A percentile compares a stretch with the other conserved stretches of the same genome.
phyloP scores from a whole-genome alignment of 2,113 vertebrate species.

The Crocuta crocuta region DNA sequence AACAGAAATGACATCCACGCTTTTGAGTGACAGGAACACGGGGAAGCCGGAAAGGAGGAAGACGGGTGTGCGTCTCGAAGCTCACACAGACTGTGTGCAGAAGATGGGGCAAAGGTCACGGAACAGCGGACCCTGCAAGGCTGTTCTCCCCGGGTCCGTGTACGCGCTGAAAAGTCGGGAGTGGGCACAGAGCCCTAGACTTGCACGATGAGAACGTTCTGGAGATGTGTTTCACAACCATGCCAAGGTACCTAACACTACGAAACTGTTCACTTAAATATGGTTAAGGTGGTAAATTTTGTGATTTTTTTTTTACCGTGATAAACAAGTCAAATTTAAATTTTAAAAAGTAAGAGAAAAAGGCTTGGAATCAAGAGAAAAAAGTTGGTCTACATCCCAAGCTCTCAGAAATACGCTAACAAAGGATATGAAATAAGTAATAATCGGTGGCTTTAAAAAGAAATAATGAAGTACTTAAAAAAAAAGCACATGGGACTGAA shows the following conservation, averaged over 20 bases:
- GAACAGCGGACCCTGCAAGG: accelerated
- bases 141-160: too few relatives aligned
- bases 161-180: not conserved
- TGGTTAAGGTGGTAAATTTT: not conserved
- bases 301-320: not conserved
- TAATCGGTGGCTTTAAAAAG: not conserved
- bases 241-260: accelerated
- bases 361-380: not conserved
- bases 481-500: not conserved
- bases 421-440: not conserved
- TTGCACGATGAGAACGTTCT: too few relatives aligned
- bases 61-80: not conserved
- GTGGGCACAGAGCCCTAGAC: not conserved
- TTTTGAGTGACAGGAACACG: not conserved
- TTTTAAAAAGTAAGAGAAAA: not conserved
- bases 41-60: not conserved
- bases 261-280: not conserved
- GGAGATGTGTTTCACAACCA: not conserved
- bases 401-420: not conserved
- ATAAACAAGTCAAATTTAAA: not conserved
- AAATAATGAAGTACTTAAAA: not conserved
- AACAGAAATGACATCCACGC: not conserved
- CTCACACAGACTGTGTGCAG: accelerated
- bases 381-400: not conserved
- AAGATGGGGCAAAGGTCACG: not conserved